Evolutionary conservation across 2,888 invertebrate genomes (phyloP).

Genomic region (Campoplex nolae): DNA sequence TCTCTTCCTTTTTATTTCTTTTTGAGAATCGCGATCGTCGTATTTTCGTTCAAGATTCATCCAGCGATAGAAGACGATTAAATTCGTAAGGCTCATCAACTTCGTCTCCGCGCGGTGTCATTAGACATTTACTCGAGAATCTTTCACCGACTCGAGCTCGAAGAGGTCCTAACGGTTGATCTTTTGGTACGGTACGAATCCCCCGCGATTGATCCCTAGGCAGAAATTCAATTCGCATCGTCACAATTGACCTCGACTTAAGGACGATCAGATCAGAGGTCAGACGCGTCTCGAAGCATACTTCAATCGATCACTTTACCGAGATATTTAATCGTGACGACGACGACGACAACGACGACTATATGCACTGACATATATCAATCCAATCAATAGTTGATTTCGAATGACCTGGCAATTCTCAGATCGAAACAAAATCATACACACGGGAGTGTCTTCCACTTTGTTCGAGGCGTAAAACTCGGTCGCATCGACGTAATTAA

Average conservation of each 20-base stretch:
- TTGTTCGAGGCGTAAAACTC: neutral
- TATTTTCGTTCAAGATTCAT: neutral
- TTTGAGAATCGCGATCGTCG: neutral
- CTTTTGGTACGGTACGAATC: neutral
- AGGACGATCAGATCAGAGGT: slow-evolving; percentile 11
- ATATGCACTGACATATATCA: neutral
- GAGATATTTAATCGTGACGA: slow-evolving; percentile 5
- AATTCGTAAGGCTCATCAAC: neutral
- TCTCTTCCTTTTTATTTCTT: neutral
- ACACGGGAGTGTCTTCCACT: neutral
- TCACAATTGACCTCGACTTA: slow-evolving; percentile 3
- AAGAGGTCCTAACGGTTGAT: slow-evolving; percentile 7
- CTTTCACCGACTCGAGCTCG: neutral
- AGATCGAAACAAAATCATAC: neutral
- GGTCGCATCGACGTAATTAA: neutral
- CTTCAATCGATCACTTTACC: slow-evolving; percentile 3
- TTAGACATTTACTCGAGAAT: neutral
- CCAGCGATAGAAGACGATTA: neutral
- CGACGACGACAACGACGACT: neutral
- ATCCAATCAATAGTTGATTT: neutral
- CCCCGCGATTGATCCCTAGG: neutral
- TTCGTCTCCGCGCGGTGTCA: neutral
- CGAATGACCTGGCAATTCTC: neutral
- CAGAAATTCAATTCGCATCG: slow-evolving; percentile 18
- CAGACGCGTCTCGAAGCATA: slow-evolving; percentile 4